phyloP scores from a whole-genome alignment of 2,888 invertebrate species.

The Ctena decussata region DNA sequence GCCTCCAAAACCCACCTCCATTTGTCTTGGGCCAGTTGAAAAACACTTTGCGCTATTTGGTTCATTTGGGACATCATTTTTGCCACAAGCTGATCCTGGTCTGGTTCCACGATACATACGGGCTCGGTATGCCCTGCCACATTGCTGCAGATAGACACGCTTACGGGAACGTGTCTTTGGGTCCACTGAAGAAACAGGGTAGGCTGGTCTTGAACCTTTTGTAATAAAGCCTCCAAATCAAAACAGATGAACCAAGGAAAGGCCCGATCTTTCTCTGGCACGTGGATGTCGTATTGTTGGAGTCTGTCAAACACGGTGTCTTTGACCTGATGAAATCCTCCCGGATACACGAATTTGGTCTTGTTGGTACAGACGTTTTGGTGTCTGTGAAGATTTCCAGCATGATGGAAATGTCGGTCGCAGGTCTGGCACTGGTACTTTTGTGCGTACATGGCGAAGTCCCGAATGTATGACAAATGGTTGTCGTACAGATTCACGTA shows the following conservation, averaged over 20 bases:
- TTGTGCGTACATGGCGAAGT: not conserved
- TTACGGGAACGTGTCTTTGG: slow-evolving; percentile 38
- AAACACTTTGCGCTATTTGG: not conserved
- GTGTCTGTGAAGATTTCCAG: not conserved
- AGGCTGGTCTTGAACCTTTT: no score
- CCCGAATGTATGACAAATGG: slow-evolving; percentile 7
- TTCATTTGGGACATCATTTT: not conserved
- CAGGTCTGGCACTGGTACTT: slow-evolving; percentile 17
- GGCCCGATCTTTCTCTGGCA: slow-evolving; percentile 22
- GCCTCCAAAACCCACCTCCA: slow-evolving; percentile 9
- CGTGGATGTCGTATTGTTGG: slow-evolving; percentile 25
- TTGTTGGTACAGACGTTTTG: slow-evolving; percentile 15
- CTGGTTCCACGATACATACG: slow-evolving; percentile 29
- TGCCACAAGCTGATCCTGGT: slow-evolving; percentile 24
- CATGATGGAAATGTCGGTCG: slow-evolving; percentile 30
- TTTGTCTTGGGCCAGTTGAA: not conserved
- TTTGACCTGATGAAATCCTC: slow-evolving; percentile 34
- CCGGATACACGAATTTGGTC: slow-evolving; percentile 32
- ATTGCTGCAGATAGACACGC: slow-evolving; percentile 42
- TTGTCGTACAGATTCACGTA: slow-evolving; percentile 25
- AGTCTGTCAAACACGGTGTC: slow-evolving; percentile 35
- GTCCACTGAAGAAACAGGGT: no score
- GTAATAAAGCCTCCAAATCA: no score
- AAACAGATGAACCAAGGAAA: slow-evolving; percentile 48
- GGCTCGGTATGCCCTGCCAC: slow-evolving; percentile 31